Base-by-base conservation (phyloP, 2,113 vertebrate species). In the Sinocyclocheilus grahami region DNA sequence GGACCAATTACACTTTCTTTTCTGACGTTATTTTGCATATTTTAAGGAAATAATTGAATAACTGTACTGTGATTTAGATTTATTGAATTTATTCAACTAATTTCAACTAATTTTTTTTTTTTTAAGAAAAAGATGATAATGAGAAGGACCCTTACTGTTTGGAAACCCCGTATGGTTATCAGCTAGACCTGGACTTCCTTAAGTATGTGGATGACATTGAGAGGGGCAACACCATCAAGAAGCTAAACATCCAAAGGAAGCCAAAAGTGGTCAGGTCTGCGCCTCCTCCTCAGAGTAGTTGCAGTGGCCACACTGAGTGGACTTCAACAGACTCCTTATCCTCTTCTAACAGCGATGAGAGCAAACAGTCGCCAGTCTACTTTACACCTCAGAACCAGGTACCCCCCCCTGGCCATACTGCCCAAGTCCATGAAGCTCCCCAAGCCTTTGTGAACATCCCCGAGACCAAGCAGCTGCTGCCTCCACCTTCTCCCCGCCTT, bases 151-250 rank as follows among this genome's bases (percentile, higher is more conserved):
- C 96, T 1, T 99, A 99, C 91, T 97, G 95, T 93, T 96, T 99
- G 95, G 98, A 99, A 92, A 99, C 98, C 0, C 98, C 98, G n/a
- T 99, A 99, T 0, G 98, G 98, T 87, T 99, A 96, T 90, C 98
- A 99, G 90, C 86, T 99, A 91, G 98, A 99, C 92, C 93, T 99
- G 93, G 98, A 99, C 91, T 99, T 99, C 91, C 96, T 99, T 78
- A 99, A 99, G 89, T 99, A 99, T 69, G 98, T 99, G 89, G 97
- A 99, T 76, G 98, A 99, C 93, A 99, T 99, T 84, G 97, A 99
- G 90, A 95, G 97, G 91, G 98, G 98, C 83, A 97, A 98, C 92
- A 98, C 98, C 6, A 96, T 99, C 88, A 98, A 95, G 92, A 99
- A 97, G 92, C 89, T 99, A 84, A 98, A 96, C 74, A 96, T 99